Base-by-base conservation (phyloP, 2,888 invertebrate genomes). In the Zeuzera pyrina region DNA sequence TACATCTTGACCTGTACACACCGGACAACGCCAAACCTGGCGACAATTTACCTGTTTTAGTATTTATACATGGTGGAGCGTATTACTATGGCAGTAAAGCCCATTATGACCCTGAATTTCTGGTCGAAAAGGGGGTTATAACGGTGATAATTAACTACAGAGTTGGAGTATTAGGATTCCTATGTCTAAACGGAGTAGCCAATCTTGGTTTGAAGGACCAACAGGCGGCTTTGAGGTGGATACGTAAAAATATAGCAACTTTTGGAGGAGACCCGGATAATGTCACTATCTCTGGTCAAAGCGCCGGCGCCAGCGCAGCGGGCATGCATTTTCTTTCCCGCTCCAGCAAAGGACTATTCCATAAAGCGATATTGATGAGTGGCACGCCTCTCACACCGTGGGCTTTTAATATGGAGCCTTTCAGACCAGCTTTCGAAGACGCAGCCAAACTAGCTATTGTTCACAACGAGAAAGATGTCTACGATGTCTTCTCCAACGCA, bases 261-360 rank as follows among this genome's bases (percentile, higher is more conserved):
- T 81, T 83, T 32, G 77, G 78, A 1, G 83, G 83, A 22, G 81
- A 81, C 38, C 76, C 77, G 0, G 73, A 78, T 7, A 79, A 79
- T 33, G 77, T 83, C 2, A 79, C 77, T 0, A 38, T 83, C 23
- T 68, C 66, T 12, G 83, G 83, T 0, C 78, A 83, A 22, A 83
- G 81, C 23, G 78, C 83, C 0, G 83, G 83, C 0, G 71, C 69
- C 0, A 58, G 65, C n/a, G 50, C 73, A 0, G 66, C 70, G 1
- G 62, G 68, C 0, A 67, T 78, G 68, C 81, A 77, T 34, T 43
- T 81, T 13, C 45, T 81, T 0, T 70, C 79, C 0, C 59, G 57
- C 30, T 40, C 42, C 3, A 78, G 78, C 36, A 45, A 42, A 39
- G 73, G 72, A 27, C 38, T 83, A 14, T 83, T 78, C 33, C 81